phyloP scores from a whole-genome alignment of 2,888 invertebrate genomes.

The Galerucella nymphaeae region DNA sequence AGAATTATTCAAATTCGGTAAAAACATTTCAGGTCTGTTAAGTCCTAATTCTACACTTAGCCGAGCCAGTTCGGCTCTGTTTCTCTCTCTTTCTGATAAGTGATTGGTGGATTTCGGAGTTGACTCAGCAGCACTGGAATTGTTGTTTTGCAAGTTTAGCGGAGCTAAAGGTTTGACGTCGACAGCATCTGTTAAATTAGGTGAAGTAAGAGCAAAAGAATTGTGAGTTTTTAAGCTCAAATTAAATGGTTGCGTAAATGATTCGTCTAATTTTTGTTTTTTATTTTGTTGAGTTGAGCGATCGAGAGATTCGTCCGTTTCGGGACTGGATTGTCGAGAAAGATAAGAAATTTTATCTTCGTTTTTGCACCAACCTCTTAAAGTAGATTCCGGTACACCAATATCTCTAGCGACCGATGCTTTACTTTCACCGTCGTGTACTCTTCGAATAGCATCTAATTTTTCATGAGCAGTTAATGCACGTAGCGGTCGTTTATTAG shows the following conservation, averaged over 20 bases:
- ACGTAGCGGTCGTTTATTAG: slow-evolving; percentile 80
- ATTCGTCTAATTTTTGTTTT: slow-evolving; percentile 54
- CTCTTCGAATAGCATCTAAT: slow-evolving; percentile 83
- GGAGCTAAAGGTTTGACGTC: slow-evolving; percentile 61
- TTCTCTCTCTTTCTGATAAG: slow-evolving; percentile 57
- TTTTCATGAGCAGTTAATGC: slow-evolving; percentile 82
- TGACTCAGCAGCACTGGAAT: slow-evolving; percentile 36
- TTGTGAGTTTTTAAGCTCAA: slow-evolving; percentile 53
- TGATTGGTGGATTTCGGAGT: slow-evolving; percentile 40
- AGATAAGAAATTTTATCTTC: slow-evolving; percentile 81
- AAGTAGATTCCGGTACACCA: slow-evolving; percentile 86
- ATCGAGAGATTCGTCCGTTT: slow-evolving; percentile 72
- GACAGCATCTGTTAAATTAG: slow-evolving; percentile 52
- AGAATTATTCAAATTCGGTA: slow-evolving; percentile 48
- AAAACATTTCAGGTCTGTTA: slow-evolving; percentile 62
- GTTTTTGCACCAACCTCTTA: slow-evolving; percentile 90
- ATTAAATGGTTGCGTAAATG: slow-evolving; percentile 56
- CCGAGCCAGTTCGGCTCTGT: slow-evolving; percentile 66
- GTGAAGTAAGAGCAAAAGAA: slow-evolving; percentile 44
- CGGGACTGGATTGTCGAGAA: slow-evolving; percentile 77
- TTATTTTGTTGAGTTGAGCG: slow-evolving; percentile 46
- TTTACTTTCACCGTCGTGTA: slow-evolving; percentile 87
- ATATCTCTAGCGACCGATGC: slow-evolving; percentile 88
- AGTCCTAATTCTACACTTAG: slow-evolving; percentile 64
- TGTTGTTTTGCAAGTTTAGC: slow-evolving; percentile 39